These are phyloP conservation scores for Protodeltote pygarga DNA, from an alignment of 2,888 invertebrate genomes.

Conservation along the genomic window DNA sequence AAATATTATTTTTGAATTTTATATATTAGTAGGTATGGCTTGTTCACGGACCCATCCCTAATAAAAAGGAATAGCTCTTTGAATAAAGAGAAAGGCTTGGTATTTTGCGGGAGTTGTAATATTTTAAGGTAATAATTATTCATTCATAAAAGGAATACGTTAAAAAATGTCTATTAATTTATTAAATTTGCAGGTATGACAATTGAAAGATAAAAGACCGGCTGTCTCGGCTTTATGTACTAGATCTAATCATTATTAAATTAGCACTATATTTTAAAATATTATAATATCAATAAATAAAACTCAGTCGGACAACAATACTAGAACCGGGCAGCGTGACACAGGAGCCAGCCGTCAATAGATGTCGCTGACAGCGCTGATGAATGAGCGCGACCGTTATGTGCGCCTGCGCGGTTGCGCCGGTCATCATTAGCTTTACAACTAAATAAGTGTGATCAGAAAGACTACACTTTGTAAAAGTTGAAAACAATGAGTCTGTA, in stretches of 20 bases:
- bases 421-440: constrained; percentile 70
- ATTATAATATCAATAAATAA: constrained; percentile 29
- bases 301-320: too few species aligned
- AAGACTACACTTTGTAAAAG: constrained; percentile 1
- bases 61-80: too few species aligned
- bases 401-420: constrained; percentile 56
- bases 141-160: not conserved
- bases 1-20: constrained; percentile 36
- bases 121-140: not conserved
- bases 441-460: constrained; percentile 8
- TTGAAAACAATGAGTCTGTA: too few species aligned
- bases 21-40: too few species aligned
- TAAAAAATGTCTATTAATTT: too few species aligned
- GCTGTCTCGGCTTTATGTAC: too few species aligned
- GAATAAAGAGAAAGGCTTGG: too few species aligned
- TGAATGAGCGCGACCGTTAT: constrained; percentile 82
- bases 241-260: too few species aligned
- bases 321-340: constrained; percentile 61
- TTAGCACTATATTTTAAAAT: too few species aligned
- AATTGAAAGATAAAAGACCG: too few species aligned
- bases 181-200: too few species aligned
- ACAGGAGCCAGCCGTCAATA: constrained; percentile 82
- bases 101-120: not conserved
- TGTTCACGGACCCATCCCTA: too few species aligned
- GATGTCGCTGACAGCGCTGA: constrained; percentile 83